These are phyloP conservation scores for Aphis gossypii DNA, from an alignment of 1,140 invertebrate genomes.

Conservation along the genomic window DNA sequence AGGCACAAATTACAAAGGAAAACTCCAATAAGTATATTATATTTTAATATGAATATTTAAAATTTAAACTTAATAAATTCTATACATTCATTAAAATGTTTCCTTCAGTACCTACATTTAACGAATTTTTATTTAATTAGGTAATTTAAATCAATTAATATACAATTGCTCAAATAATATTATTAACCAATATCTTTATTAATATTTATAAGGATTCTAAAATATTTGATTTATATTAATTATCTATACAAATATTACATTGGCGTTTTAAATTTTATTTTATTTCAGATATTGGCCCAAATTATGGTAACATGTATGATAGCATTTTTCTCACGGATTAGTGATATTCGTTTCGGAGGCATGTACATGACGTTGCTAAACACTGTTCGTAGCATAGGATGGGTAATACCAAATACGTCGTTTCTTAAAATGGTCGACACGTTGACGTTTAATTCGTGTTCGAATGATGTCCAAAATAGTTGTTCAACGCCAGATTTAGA, in stretches of 20 bases:
- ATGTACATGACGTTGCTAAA: constrained; percentile 99
- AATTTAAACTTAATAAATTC: too few relatives aligned
- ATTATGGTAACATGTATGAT: neutral
- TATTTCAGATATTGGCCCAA: neutral
- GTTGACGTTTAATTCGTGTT: constrained; percentile 81
- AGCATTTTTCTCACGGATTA: constrained; percentile 79
- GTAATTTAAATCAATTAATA: neutral
- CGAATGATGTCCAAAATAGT: constrained; percentile 62
- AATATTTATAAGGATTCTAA: neutral
- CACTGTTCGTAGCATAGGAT: constrained; percentile 94
- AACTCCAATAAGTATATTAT: neutral
- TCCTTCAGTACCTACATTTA: too few relatives aligned
- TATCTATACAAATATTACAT: neutral
- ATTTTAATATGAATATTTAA: neutral
- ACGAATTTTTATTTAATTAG: neutral
- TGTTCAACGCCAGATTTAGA: neutral
- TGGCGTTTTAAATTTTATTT: neutral
- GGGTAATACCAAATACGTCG: constrained; percentile 94
- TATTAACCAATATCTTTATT: neutral
- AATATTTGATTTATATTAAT: neutral
- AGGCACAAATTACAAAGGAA: neutral
- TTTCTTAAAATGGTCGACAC: constrained; percentile 91
- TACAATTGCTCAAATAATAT: neutral
- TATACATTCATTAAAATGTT: too few relatives aligned
- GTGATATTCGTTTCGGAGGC: constrained; percentile 92